Evolutionary conservation across 35 echinoderm and acorn worm genomes (phyloP), one percentile per base, ranked within the genome.

Genomic region (Apostichopus californicus): DNA sequence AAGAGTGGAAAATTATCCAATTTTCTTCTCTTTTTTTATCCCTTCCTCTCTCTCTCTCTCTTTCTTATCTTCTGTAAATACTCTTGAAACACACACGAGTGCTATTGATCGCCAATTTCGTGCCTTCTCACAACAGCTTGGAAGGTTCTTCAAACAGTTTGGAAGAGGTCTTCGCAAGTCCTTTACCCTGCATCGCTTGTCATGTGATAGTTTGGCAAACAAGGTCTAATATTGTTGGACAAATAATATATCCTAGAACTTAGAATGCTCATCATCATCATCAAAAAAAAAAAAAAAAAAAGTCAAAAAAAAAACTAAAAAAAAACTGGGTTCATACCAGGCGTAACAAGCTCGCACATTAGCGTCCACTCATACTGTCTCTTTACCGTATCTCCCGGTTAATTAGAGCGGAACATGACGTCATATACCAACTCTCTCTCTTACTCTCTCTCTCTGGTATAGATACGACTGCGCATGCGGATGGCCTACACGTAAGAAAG

Each of bases 91-190:
- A 52, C 86, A 75, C 86, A 89, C 60, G 86, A 89, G 86, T 53
- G 28, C 68, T 89, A 89, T 89, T 89, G 86, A 89, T 89, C 63
- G 61, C 22, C 34, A 71, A 65, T 66, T 89, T 46, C 86, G 57
- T 89, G 86, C 86, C 63, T 89, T 88, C 63, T 89, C 86, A 68
- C 60, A 89, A 89, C 86, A 65, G 68, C 86, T 52, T 18, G 86
- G 21, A 52, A 72, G 86, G 86, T 89, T 89, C 86, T 89, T 89
- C 86, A 89, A 89, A 89, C 86, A 89, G 46, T 89, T 71, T 89
- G 34, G 68, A 54, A 72, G 86, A 75, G 86, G 61, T 75, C 68
- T 75, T 72, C 86, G 21, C 86, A 12, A 89, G 86, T 54, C 24
- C 60, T 68, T 52, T 18, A 65, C 61, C 86, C 64, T 7, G 61